Evolutionary conservation across 2,888 invertebrate genomes (phyloP).

Genomic region (Hyposoter didymator): DNA sequence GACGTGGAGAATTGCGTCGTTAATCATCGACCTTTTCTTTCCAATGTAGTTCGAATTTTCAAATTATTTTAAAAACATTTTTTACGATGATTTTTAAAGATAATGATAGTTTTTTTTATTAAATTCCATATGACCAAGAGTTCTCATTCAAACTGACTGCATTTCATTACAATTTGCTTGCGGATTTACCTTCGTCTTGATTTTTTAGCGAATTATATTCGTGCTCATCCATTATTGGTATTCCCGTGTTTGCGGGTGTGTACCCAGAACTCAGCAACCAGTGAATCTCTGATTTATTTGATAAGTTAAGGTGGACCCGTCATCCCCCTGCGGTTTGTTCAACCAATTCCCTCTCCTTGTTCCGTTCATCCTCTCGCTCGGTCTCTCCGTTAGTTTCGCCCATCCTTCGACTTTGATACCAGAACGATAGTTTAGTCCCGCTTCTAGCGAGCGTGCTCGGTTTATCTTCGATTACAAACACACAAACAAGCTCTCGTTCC

Average conservation of each 20-base stretch:
- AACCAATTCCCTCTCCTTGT: constrained; percentile 52
- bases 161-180: neutral
- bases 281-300: constrained; percentile 79
- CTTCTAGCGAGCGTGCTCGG: constrained; percentile 67
- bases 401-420: constrained; percentile 78
- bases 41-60: neutral
- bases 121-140: neutral
- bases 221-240: constrained; percentile 39
- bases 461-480: constrained; percentile 83
- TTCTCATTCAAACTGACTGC: neutral
- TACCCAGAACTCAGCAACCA: constrained; percentile 46
- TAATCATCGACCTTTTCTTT: constrained; percentile 7
- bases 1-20: constrained; percentile 23
- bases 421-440: constrained; percentile 76
- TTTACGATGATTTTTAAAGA: neutral
- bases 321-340: constrained; percentile 73
- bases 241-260: constrained; percentile 35
- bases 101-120: neutral
- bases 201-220: constrained; percentile 33
- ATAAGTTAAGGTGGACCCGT: constrained; percentile 76
- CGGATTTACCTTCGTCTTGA: neutral
- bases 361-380: neutral
- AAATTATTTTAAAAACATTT: constrained; percentile 10
- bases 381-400: constrained; percentile 67
- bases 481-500: constrained; percentile 37